Evolutionary conservation across 2,113 vertebrate genomes (phyloP), one percentile per base, ranked within the genome.

Genomic region (Capricornis sumatraensis): DNA sequence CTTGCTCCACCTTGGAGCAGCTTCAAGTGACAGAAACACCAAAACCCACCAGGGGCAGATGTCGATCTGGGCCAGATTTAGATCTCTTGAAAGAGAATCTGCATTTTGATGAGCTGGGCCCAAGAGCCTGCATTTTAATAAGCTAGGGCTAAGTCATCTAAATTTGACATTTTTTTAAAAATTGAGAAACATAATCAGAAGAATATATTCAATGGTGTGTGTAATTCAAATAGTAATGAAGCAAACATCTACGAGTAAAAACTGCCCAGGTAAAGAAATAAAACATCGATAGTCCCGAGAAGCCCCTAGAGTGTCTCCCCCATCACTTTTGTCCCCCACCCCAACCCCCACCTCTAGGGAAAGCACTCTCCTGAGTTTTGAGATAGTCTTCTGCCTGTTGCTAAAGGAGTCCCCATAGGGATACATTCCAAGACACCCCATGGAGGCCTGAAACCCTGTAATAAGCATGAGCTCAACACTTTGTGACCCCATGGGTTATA

Each of bases 51-150:
- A 57, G 36, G 52, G 45, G 50, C 82, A 67, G 71, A 47, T 25
- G 55, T 53, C n/a, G 14, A 19, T 91, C 89, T 90, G 30, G 64
- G 50, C 74, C 79, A 47, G 36, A 52, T 76, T 43, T 30, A 91
- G 74, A 87, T n/a, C 94, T 76, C 40, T 57, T 25, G 27, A 28
- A 14, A 43, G 33, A 85, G 16, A 96, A 79, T 71, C 83, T 89
- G 57, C 55, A 83, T 96, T 76, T 94, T 89, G 93, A 97, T 57
- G 43, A 95, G 47, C 28, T 87, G 58, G 45, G 76, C 30, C 36
- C 25, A 58, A 19, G 25, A 82, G 45, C 5, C 11, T 40, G 53
- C 67, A 52, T 95, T 81, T 74, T 84, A 93, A 88, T 36, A 95
- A 52, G 43, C 53, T 53, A 93, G 45, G 52, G 45, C 36, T 52